phyloP scores from a whole-genome alignment of 2,113 vertebrate genomes.

The Herpailurus yagouaroundi region DNA sequence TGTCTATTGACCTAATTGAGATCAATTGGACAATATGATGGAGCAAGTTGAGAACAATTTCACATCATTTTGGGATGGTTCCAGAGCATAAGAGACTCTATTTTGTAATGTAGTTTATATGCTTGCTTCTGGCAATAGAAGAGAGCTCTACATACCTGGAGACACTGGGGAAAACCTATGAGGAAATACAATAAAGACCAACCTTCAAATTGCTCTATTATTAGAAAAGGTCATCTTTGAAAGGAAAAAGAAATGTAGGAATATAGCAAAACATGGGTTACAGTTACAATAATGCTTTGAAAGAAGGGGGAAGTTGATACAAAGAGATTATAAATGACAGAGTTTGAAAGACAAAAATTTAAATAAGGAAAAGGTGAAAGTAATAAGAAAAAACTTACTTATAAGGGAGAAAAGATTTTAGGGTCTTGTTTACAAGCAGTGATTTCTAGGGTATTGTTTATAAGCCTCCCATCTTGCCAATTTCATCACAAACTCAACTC shows the following conservation, averaged over 20 bases:
- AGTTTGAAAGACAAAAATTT: not conserved
- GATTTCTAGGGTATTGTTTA: not conserved
- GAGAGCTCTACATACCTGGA: not conserved
- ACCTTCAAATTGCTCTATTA: not conserved
- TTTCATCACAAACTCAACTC: not conserved
- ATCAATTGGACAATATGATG: not conserved
- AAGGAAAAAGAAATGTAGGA: not conserved
- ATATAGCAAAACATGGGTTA: not conserved
- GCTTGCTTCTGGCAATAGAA: not conserved
- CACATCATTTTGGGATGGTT: not conserved
- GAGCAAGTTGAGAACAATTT: not conserved
- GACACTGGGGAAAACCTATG: not conserved
- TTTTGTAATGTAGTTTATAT: not conserved
- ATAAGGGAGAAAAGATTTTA: not conserved
- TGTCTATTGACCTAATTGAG: not conserved
- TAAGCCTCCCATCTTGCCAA: not conserved
- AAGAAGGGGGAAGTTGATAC: not conserved
- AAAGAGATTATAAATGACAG: not conserved
- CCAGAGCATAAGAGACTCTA: not conserved
- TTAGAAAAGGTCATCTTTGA: not conserved
- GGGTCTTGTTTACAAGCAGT: not conserved
- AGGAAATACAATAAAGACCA: not conserved
- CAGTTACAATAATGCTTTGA: not conserved
- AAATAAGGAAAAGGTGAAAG: not conserved
- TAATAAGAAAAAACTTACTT: not conserved